These are phyloP conservation scores for Pavo muticus DNA, from an alignment of 2,113 vertebrate genomes.

Conservation along the genomic window DNA sequence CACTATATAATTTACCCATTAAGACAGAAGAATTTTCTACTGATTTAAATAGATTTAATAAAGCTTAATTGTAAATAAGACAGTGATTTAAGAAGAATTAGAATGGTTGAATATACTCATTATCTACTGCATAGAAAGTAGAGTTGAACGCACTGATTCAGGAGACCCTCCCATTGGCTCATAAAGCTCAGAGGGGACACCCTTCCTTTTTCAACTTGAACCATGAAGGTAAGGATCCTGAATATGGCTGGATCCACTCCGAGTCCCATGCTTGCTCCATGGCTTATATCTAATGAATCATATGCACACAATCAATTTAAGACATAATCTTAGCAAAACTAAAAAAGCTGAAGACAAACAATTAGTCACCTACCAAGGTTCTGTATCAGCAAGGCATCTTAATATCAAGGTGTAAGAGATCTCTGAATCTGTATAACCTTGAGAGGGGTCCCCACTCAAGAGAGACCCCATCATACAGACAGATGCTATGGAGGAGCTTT, in stretches of 20 bases:
- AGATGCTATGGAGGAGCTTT: not conserved
- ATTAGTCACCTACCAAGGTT: not conserved
- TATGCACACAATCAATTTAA: not conserved
- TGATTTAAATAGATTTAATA: no score
- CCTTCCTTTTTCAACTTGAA: not conserved
- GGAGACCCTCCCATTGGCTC: not conserved
- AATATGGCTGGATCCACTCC: not conserved
- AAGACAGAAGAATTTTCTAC: not conserved
- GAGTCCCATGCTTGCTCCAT: not conserved
- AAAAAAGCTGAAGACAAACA: not conserved
- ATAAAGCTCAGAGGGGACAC: not conserved
- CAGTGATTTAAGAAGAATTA: not conserved
- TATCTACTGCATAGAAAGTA: not conserved
- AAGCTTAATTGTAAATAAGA: not conserved
- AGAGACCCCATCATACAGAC: not conserved
- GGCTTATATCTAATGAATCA: not conserved
- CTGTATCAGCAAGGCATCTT: not conserved
- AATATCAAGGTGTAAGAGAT: not conserved
- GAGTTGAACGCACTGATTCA: not conserved
- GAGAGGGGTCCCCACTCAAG: no score
- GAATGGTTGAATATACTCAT: not conserved
- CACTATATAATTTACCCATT: not conserved
- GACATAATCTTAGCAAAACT: not conserved
- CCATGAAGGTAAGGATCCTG: not conserved
- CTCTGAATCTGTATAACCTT: not conserved